Evolutionary conservation across 2,888 invertebrate species (phyloP).

Genomic region (Acanthopleura granulata): DNA sequence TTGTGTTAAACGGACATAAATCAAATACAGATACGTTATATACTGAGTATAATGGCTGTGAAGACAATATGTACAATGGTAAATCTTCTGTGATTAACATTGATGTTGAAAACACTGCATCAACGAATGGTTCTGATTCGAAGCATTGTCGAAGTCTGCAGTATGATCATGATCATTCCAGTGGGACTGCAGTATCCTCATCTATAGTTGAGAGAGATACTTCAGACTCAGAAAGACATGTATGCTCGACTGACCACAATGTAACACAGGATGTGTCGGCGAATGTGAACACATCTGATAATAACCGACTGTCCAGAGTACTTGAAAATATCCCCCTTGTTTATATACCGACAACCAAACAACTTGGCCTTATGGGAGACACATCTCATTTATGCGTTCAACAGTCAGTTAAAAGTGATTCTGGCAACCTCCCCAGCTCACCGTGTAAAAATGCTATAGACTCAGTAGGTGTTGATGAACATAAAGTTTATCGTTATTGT

Average conservation of each 20-base stretch:
- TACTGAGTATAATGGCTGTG: not conserved
- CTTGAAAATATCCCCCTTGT: slow-evolving; percentile 60
- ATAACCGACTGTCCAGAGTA: slow-evolving; percentile 58
- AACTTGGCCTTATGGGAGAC: slow-evolving; percentile 37
- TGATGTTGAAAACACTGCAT: not conserved
- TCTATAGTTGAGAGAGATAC: not conserved
- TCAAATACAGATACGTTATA: not conserved
- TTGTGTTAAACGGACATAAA: not conserved
- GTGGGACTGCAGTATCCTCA: not conserved
- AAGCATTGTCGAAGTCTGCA: not conserved
- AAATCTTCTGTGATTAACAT: not conserved
- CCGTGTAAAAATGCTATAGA: slow-evolving; percentile 9
- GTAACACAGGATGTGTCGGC: slow-evolving; percentile 55
- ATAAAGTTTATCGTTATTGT: slow-evolving; percentile 1
- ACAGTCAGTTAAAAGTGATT: slow-evolving; percentile 23
- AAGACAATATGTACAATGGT: not conserved
- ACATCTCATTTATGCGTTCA: slow-evolving; percentile 21
- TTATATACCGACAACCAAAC: slow-evolving; percentile 62
- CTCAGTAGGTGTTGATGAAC: slow-evolving; percentile 14
- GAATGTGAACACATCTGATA: slow-evolving; percentile 38
- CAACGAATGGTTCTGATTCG: not conserved
- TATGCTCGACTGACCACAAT: slow-evolving; percentile 26
- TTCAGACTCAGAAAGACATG: slow-evolving; percentile 22
- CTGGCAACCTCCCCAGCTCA: slow-evolving; percentile 14
- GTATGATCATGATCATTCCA: not conserved